A percentile compares a stretch with the other conserved stretches of the same genome.
phyloP scores from a whole-genome alignment of 2,888 invertebrate genomes.

The Osedax frankpressi region DNA sequence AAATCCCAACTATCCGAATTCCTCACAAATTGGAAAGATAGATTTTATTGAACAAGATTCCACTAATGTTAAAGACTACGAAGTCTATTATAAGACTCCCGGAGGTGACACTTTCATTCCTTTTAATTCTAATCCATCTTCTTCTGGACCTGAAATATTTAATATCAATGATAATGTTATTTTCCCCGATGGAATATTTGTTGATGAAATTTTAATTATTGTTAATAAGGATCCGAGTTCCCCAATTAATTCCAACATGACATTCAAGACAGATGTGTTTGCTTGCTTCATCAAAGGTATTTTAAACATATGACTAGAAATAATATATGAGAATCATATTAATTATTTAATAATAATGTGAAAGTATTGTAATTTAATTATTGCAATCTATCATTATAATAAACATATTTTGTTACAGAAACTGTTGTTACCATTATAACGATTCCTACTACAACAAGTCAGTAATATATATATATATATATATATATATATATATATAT shows the following conservation, averaged over 20 bases:
- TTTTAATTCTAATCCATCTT: background rate
- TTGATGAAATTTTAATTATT: background rate
- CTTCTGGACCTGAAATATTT: background rate
- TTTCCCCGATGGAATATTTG: background rate
- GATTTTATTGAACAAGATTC: background rate
- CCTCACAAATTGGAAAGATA: background rate
- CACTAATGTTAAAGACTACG: background rate
- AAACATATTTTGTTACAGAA: too few species aligned
- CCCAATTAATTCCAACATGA: background rate
- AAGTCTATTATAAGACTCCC: background rate
- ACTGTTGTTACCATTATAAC: too few species aligned
- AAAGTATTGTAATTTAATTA: too few species aligned
- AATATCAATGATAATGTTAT: background rate
- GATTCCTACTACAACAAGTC: too few species aligned
- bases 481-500: too few species aligned
- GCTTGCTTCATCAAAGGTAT: conserved; percentile 3
- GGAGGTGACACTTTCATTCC: background rate
- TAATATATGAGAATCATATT: too few species aligned
- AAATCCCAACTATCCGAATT: background rate
- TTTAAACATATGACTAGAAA: too few species aligned
- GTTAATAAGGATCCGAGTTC: background rate
- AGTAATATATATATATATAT: too few species aligned
- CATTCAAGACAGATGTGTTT: background rate
- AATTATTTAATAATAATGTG: too few species aligned
- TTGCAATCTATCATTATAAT: too few species aligned